Percentiles rank a stretch among this genome's conserved stretches.
These are phyloP conservation scores for Coleophora flavipennella DNA, from an alignment of 2,888 invertebrate species.

Conservation along the genomic window DNA sequence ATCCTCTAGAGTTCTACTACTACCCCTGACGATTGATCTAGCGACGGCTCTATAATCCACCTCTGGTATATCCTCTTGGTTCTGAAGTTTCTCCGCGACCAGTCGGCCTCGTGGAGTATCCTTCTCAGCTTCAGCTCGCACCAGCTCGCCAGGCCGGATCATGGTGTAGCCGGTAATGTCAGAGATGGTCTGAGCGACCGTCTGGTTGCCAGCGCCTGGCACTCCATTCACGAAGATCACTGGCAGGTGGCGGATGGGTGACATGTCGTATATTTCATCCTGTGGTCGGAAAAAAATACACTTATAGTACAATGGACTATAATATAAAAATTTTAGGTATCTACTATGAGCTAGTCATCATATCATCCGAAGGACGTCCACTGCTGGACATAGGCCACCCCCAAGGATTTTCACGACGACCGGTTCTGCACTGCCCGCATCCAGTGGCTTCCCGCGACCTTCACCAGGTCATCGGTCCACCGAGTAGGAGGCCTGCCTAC, in stretches of 20 bases:
- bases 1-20: too few relatives aligned
- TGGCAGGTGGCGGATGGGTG: conserved; percentile 54
- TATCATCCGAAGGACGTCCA: too few relatives aligned
- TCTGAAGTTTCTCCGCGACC: conserved; percentile 57
- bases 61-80: conserved; percentile 57
- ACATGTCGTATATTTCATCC: conserved; percentile 55
- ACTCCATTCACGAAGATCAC: conserved; percentile 67
- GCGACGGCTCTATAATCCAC: conserved; percentile 19
- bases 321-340: too few relatives aligned
- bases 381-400: too few relatives aligned
- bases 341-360: too few relatives aligned
- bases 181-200: conserved; percentile 59
- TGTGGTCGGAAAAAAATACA: conserved; percentile 5
- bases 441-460: too few relatives aligned
- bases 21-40: too few relatives aligned
- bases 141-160: conserved; percentile 63
- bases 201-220: conserved; percentile 64
- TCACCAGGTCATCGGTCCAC: too few relatives aligned
- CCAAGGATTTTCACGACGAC: too few relatives aligned
- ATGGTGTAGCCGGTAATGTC: conserved; percentile 58
- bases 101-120: conserved; percentile 63
- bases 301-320: too few relatives aligned
- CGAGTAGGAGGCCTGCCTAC: too few relatives aligned
- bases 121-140: conserved; percentile 54
- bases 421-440: too few relatives aligned